Evolutionary conservation across 2,888 invertebrate species (phyloP).

Genomic region (Scaptodrosophila latifasciaeformis): DNA sequence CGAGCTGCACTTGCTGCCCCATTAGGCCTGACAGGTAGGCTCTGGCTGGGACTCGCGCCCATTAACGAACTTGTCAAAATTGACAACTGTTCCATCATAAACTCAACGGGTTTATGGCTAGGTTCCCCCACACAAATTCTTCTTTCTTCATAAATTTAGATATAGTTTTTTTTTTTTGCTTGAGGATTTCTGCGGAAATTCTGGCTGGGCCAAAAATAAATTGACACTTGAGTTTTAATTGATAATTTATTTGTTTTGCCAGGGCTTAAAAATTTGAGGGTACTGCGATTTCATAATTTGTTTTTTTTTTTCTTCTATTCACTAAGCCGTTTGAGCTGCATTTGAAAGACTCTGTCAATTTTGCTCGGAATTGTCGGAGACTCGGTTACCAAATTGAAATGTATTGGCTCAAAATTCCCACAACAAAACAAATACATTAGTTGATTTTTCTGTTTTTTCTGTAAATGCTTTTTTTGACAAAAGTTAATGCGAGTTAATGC

Average conservation of each 20-base stretch:
- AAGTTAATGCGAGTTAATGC: conserved; percentile 53
- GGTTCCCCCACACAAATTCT: too few relatives aligned
- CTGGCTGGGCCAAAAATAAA: too few relatives aligned
- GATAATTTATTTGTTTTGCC: conserved; percentile 35
- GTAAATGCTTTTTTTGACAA: conserved; percentile 60
- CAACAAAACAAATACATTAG: conserved; percentile 15
- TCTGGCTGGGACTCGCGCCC: conserved; percentile 32
- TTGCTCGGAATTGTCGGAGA: background rate
- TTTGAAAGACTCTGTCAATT: conserved; percentile 28
- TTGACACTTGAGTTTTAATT: conserved; percentile 44
- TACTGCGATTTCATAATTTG: background rate
- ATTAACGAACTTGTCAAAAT: conserved; percentile 70
- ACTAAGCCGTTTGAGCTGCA: conserved; percentile 42
- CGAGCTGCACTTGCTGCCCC: conserved; percentile 14
- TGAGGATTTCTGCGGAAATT: too few relatives aligned
- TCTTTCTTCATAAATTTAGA: conserved; percentile 38
- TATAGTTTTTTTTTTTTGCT: too few relatives aligned
- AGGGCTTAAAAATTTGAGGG: background rate
- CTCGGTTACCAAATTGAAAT: conserved; percentile 40
- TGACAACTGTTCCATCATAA: conserved; percentile 70
- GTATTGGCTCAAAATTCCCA: conserved; percentile 31
- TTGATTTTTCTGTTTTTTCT: conserved; percentile 13
- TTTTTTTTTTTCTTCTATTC: too few relatives aligned
- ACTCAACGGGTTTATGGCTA: conserved; percentile 59
- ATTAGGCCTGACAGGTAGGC: conserved; percentile 17